Evolutionary conservation across 2,888 invertebrate genomes (phyloP), one percentile per base, ranked within the genome.

Genomic region (Eumerus sabulonum): DNA sequence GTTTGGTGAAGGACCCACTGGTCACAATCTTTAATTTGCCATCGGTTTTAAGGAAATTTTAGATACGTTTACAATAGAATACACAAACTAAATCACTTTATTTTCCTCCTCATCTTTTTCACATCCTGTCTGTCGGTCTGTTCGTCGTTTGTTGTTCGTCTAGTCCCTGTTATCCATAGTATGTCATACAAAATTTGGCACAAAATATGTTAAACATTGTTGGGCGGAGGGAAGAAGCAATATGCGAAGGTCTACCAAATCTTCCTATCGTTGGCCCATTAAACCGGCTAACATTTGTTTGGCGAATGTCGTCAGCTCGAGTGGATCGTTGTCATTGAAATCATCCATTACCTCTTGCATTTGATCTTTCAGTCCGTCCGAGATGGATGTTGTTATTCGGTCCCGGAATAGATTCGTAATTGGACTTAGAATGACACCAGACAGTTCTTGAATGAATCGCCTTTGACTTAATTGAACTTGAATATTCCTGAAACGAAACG

Each of bases 341-440:
- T 89, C 88, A 73, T 86, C 85, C 83, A 88, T 86, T 11, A 88
- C 84, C 18, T 82, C 72, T 70, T 85, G 86, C 85, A 89, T 86
- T 84, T 88, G 88, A 14, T 84, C 85, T 66, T 87, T 87, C 1
- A 89, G 84, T 0, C 87, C 86, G 68, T 87, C 88, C 19, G 88
- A 87, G 70, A 89, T 88, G 13, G 87, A 87, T 16, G 87, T 87
- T 7, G 87, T 88, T 44, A 88, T 88, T 14, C 86, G 85, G 81
- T 88, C 84, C 44, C 86, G 86, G 57, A 88, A 88, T 12, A 88
- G 79, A 76, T 86, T 87, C 53, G 88, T 88, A 50, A 88, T 87
- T n/a, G 88, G 89, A 76, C 86, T 87, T 62, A 89, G 83, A 76
- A 88, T 86, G 13, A 86, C 82, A n/a, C 87, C 86, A 12, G 86